Conservation (phyloP, 2,797 vertebrate species). For the Sebastes oblongus region DNA sequence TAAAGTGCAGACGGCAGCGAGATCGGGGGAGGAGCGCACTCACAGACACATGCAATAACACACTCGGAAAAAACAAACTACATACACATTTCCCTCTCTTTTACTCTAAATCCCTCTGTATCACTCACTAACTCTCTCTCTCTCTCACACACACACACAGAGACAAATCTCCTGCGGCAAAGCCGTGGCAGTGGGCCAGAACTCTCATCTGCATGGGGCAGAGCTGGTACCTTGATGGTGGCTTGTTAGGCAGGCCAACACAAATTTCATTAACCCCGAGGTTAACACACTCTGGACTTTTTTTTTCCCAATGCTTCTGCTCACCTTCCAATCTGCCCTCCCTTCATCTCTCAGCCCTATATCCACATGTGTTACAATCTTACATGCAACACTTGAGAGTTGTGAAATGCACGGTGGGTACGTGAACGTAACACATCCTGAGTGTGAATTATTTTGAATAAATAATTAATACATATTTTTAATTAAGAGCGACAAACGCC, state of each 20-base stretch:
- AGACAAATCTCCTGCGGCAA: slow-evolving; percentile 56
- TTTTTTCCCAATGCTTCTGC: slow-evolving; percentile 14
- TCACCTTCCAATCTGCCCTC: background rate
- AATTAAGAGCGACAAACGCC: too few species aligned
- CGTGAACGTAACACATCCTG: slow-evolving; percentile 14
- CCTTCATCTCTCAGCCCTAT: background rate
- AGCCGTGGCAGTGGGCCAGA: slow-evolving; percentile 62
- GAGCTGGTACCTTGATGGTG: slow-evolving; percentile 63
- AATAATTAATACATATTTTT: background rate
- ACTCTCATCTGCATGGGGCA: slow-evolving; percentile 67
- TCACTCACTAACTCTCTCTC: slow-evolving; percentile 6
- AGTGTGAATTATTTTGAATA: slow-evolving; percentile 7
- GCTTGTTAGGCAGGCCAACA: slow-evolving; percentile 69
- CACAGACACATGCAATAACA: slow-evolving; percentile 37
- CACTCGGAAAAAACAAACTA: slow-evolving; percentile 23
- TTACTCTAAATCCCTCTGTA: slow-evolving; percentile 43
- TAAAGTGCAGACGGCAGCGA: slow-evolving; percentile 67
- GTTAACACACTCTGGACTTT: slow-evolving; percentile 61
- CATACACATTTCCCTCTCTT: slow-evolving; percentile 26
- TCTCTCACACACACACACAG: background rate
- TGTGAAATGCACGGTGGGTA: slow-evolving; percentile 4
- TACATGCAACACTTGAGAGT: background rate
- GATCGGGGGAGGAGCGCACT: slow-evolving; percentile 39
- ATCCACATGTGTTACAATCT: slow-evolving; percentile 21
- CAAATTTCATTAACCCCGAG: slow-evolving; percentile 75